Evolutionary conservation across 1,140 invertebrate genomes (phyloP).

Genomic region (Ceratitis capitata): DNA sequence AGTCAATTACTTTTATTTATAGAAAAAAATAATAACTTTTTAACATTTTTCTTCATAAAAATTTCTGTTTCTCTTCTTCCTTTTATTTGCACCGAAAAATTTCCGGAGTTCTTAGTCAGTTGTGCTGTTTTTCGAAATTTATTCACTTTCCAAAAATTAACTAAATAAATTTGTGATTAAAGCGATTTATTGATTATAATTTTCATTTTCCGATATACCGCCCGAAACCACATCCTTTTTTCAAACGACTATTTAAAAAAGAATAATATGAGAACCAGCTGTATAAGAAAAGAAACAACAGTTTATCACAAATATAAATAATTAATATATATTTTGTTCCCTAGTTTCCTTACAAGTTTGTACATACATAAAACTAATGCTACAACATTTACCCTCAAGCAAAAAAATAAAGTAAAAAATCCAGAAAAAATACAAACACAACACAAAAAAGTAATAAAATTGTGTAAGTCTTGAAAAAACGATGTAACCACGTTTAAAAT

Average conservation of each 20-base stretch:
- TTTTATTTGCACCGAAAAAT: constrained; percentile 55
- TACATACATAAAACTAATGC: background rate
- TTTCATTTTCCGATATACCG: constrained; percentile 45
- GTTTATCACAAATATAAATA: background rate
- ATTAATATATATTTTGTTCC: background rate
- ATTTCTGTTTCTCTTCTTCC: background rate
- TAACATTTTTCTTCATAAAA: background rate
- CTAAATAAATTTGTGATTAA: too few species aligned
- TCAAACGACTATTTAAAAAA: constrained; percentile 47
- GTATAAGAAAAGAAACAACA: too few species aligned
- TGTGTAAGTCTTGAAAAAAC: background rate
- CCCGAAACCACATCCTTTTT: constrained; percentile 65
- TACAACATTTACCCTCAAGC: background rate
- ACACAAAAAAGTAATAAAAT: background rate
- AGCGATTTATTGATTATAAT: constrained; percentile 35
- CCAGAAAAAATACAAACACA: background rate
- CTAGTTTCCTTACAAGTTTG: background rate
- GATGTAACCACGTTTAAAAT: background rate
- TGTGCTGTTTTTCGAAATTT: constrained; percentile 52
- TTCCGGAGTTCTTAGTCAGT: constrained; percentile 64
- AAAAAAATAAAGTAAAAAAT: background rate
- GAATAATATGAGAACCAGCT: constrained; percentile 65
- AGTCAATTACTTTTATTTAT: background rate
- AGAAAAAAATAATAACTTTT: background rate
- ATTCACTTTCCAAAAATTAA: constrained; percentile 37